phyloP scores from a whole-genome alignment of 2,888 invertebrate species.

The Muscina levida region DNA sequence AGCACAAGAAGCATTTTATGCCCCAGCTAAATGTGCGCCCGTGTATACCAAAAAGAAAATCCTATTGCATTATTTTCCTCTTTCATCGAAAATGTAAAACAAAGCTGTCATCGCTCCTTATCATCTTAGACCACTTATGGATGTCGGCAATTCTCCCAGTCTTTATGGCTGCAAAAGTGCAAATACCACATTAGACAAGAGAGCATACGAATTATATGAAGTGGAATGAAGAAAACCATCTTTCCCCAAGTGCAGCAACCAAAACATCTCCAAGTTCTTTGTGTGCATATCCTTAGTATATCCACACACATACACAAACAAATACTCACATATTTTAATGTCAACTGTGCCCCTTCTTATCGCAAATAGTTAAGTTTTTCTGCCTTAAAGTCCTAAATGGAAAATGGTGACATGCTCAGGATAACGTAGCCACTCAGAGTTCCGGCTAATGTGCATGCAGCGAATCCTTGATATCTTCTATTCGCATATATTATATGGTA shows the following conservation, averaged over 20 bases:
- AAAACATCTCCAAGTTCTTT: background rate
- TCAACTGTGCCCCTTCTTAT: too few species aligned
- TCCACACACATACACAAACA: too few species aligned
- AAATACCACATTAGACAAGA: conserved; percentile 2
- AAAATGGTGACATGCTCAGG: too few species aligned
- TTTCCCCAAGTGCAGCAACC: background rate
- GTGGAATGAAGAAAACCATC: background rate
- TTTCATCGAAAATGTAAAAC: conserved; percentile 21
- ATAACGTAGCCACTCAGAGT: too few species aligned
- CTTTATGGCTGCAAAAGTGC: conserved; percentile 26
- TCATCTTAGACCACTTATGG: conserved; percentile 49
- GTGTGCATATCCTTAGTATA: too few species aligned
- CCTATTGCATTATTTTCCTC: background rate
- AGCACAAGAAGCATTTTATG: background rate
- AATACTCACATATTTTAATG: too few species aligned
- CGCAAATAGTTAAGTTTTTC: too few species aligned
- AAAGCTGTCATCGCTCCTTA: conserved; percentile 47
- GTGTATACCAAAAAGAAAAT: background rate
- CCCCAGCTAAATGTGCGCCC: background rate
- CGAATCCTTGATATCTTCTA: too few species aligned
- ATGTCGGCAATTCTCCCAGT: conserved; percentile 46
- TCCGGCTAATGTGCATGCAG: conserved; percentile 2
- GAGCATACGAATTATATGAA: background rate
- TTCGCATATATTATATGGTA: too few species aligned
- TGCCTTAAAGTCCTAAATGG: too few species aligned